These are phyloP conservation scores for Meta bourneti DNA, from an alignment of 2,888 invertebrate species.

Conservation along the genomic window DNA sequence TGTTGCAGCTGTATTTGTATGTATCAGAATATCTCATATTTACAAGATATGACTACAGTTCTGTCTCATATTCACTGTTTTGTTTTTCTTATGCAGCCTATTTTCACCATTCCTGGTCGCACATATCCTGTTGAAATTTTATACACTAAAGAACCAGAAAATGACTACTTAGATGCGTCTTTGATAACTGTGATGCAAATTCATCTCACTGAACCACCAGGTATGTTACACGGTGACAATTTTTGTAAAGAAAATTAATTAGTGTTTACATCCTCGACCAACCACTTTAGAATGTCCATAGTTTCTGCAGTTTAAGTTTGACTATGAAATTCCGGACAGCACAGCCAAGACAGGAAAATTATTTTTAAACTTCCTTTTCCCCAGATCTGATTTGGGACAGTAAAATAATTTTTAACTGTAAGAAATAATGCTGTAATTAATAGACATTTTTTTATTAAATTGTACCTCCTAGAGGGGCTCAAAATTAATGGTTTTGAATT, in stretches of 20 bases:
- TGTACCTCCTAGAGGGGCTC: too few species aligned
- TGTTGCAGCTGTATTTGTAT: too few species aligned
- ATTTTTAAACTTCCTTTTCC: too few species aligned
- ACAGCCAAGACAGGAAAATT: too few species aligned
- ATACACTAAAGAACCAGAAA: slow-evolving; percentile 99
- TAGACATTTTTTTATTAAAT: too few species aligned
- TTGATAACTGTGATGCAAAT: slow-evolving; percentile 99
- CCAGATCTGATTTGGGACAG: too few species aligned
- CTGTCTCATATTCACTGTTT: too few species aligned
- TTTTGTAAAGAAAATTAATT: not conserved
- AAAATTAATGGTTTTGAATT: too few species aligned
- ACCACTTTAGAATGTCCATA: not conserved
- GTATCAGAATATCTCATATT: too few species aligned
- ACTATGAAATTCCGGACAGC: not conserved
- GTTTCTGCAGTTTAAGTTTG: not conserved
- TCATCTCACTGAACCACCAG: slow-evolving; percentile 97
- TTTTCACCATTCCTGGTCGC: slow-evolving; percentile 98
- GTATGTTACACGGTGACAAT: slow-evolving; percentile 78
- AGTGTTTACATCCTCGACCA: not conserved
- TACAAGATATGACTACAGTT: too few species aligned
- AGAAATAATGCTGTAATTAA: too few species aligned
- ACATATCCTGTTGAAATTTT: slow-evolving; percentile 96
- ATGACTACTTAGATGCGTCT: slow-evolving; percentile 98
- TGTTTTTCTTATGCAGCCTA: slow-evolving; percentile 84
- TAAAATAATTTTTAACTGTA: too few species aligned